Evolutionary conservation across 1,140 invertebrate genomes (phyloP).

Genomic region (Tigriopus japonicus): DNA sequence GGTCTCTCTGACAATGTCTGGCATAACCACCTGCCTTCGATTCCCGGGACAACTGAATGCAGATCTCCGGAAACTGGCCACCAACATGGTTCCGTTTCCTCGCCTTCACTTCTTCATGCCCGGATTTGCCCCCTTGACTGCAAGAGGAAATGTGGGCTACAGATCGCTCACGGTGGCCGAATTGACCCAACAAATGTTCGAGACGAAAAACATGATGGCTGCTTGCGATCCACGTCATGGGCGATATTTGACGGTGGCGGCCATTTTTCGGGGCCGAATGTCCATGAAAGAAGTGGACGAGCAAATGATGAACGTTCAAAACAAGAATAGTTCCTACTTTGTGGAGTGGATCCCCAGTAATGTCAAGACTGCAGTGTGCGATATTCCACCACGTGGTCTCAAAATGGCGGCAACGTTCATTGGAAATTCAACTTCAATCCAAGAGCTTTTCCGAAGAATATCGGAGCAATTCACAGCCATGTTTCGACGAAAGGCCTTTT

Average conservation of each 20-base stretch:
- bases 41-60: slow-evolving; percentile 45
- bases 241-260: slow-evolving; percentile 77
- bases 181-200: slow-evolving; percentile 36
- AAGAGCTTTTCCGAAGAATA: slow-evolving; percentile 54
- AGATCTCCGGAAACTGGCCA: slow-evolving; percentile 80
- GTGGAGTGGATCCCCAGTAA: slow-evolving; percentile 47
- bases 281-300: slow-evolving; percentile 78
- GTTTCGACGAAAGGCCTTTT: slow-evolving; percentile 47
- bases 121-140: slow-evolving; percentile 65
- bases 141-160: slow-evolving; percentile 28
- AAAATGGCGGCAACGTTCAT: slow-evolving; percentile 7
- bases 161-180: slow-evolving; percentile 39
- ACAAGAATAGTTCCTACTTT: slow-evolving; percentile 40
- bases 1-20: slow-evolving; percentile 33
- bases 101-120: slow-evolving; percentile 93
- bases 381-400: slow-evolving; percentile 4
- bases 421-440: slow-evolving; percentile 39
- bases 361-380: slow-evolving; percentile 26
- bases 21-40: slow-evolving; percentile 35
- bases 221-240: slow-evolving; percentile 68
- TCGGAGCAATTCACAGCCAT: slow-evolving; percentile 53
- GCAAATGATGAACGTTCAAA: slow-evolving; percentile 21
- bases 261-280: slow-evolving; percentile 82
- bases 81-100: slow-evolving; percentile 95
- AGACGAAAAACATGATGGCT: slow-evolving; percentile 56